Percentiles rank a stretch among this genome's conserved stretches.
phyloP scores from a whole-genome alignment of 2,113 vertebrate genomes.

The Climacteris rufus region DNA sequence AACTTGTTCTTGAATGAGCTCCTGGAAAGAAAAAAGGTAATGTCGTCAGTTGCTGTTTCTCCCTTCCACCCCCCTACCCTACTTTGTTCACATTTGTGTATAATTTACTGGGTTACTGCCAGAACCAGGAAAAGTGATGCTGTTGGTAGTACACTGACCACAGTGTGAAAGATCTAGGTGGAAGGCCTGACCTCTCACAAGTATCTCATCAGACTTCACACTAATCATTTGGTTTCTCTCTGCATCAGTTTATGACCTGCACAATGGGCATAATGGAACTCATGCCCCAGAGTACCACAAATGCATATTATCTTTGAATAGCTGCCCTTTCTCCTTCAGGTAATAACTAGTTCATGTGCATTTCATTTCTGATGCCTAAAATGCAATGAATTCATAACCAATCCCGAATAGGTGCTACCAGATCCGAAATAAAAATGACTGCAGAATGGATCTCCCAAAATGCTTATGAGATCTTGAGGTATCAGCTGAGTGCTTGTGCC shows the following conservation, averaged over 20 bases:
- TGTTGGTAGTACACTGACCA: not conserved
- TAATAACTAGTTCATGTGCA: not conserved
- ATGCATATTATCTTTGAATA: not conserved
- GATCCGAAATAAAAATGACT: not conserved
- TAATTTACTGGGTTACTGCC: not conserved
- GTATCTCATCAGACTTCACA: not conserved
- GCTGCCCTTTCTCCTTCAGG: not conserved
- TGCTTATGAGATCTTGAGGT: not conserved
- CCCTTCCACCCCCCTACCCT: not conserved
- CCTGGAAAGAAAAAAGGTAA: slow-evolving; percentile 75
- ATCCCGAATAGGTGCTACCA: not conserved
- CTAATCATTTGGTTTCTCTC: not conserved
- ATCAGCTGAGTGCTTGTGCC: not conserved
- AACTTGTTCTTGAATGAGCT: slow-evolving; percentile 89
- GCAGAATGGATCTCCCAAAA: not conserved
- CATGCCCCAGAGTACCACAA: not conserved
- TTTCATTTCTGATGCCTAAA: not conserved
- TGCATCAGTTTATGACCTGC: not conserved
- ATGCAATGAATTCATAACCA: not conserved
- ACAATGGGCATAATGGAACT: not conserved
- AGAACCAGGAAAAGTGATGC: not conserved
- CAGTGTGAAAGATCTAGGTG: not conserved
- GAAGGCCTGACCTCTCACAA: not conserved
- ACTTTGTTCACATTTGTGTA: not conserved
- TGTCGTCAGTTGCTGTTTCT: not conserved